Evolutionary conservation across 2,888 invertebrate genomes (phyloP), one percentile per base, ranked within the genome.

Genomic region (Lasioglossum villosulum): DNA sequence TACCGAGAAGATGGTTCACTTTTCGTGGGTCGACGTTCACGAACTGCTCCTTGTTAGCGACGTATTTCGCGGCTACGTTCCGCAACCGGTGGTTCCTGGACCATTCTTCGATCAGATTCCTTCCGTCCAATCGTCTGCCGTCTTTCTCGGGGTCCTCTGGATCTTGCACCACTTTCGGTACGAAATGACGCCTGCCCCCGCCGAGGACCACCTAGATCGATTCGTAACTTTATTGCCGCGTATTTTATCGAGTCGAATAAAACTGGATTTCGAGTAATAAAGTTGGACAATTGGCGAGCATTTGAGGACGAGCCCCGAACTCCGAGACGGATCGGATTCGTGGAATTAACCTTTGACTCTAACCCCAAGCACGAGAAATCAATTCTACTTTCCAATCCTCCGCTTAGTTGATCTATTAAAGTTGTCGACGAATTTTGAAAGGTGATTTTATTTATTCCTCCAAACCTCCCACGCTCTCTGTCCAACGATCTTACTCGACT

Each of bases 101-200:
- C 98, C 98, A 98, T 94, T 97, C 97, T 94, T 98, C 97, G 82
- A 98, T 97, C 78, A 98, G 96, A 95, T 98, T 97, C 85, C 97
- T 95, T 0, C 97, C 97, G 92, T 98, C 98, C 30, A 97, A 95
- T 88, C 97, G 96, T 91, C 97, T 96, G 0, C 97, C 97, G 93
- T 97, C 97, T 86, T 97, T 96, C 84, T 96, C 96, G 0, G 96
- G 96, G 93, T 96, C 96, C 93, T 97, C 97, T 0, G 97, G 97
- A 92, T 97, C 97, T 89, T 96, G 95, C 0, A 97, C 97, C 52
- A 97, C 96, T 91, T 97, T 97, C 6, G 97, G 97, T 71, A 97
- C 95, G 95, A 97, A 97, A 92, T 97, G 97, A 71, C 97, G 96
- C 89, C 97, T 96, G 0, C 98, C 98, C 1, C 98, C 98, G 2